Evolutionary conservation across 2,113 vertebrate species (phyloP).

Genomic region (Formicarius rufipectus): DNA sequence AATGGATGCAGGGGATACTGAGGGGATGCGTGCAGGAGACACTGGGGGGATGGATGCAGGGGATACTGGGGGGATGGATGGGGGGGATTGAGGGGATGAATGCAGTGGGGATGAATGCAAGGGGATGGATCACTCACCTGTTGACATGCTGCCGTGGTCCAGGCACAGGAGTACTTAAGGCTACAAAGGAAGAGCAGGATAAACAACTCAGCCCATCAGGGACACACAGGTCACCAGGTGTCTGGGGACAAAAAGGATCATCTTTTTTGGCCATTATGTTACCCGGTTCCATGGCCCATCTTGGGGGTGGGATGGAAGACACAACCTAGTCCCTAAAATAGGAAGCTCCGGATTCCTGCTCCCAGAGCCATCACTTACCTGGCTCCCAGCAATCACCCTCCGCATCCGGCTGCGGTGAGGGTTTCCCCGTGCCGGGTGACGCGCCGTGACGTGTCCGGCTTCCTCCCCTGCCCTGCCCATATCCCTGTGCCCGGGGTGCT

Average conservation of each 20-base stretch:
- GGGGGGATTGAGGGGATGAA: too few species aligned
- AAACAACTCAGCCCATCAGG: neutral
- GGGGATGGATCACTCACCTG: constrained; percentile 63
- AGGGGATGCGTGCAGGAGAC: too few species aligned
- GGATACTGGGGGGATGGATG: too few species aligned
- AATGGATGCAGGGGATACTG: too few species aligned
- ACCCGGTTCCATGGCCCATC: neutral
- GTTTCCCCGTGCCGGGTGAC: constrained; percentile 43
- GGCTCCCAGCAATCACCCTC: constrained; percentile 1
- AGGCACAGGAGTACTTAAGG: constrained; percentile 51
- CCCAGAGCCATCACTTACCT: neutral
- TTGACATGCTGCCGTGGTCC: constrained; percentile 74
- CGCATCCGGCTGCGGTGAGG: constrained; percentile 13
- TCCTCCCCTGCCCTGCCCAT: constrained; percentile 49
- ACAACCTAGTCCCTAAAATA: neutral
- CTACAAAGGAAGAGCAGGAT: constrained; percentile 35
- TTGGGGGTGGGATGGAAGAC: rapidly evolving
- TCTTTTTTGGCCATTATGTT: neutral
- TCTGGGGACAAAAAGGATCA: neutral
- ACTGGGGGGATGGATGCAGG: too few species aligned
- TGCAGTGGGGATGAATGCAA: neutral
- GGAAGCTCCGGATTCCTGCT: neutral
- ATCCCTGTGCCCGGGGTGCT: neutral
- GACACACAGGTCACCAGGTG: neutral
- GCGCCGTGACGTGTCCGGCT: neutral